These are phyloP conservation scores for Epinephelus lanceolatus DNA, from an alignment of 2,113 vertebrate genomes.

Conservation along the genomic window DNA sequence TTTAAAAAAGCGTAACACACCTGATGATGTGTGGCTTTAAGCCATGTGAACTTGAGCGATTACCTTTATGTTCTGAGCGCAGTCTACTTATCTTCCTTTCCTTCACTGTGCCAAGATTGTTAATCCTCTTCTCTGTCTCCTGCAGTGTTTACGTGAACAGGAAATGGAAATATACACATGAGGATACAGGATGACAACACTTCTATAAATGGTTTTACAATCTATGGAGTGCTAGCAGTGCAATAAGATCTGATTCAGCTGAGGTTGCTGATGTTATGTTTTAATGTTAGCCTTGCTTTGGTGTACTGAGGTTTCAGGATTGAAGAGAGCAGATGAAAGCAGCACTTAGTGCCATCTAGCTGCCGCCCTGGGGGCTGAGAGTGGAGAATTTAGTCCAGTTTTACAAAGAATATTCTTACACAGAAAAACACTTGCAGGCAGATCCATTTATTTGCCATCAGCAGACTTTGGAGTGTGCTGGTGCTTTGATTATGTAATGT, in stretches of 20 bases:
- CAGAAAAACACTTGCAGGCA: not conserved
- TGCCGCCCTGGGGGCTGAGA: not conserved
- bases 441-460: not conserved
- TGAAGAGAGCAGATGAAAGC: not conserved
- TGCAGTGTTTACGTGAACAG: constrained; percentile 57
- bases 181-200: constrained; percentile 23
- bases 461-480: not conserved
- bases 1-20: not conserved
- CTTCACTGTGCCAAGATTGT: not conserved
- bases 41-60: constrained; percentile 1
- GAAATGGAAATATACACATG: constrained; percentile 54
- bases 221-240: not conserved
- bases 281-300: not conserved
- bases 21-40: not conserved
- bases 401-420: not conserved
- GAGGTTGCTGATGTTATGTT: not conserved
- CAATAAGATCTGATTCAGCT: not conserved
- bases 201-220: constrained; percentile 3
- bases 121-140: constrained; percentile 24
- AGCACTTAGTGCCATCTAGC: constrained; percentile 66
- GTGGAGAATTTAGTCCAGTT: not conserved
- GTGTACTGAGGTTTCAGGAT: not conserved
- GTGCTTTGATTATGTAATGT: constrained; percentile 29
- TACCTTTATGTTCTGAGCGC: constrained; percentile 4
- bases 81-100: not conserved